phyloP scores from a whole-genome alignment of 2,888 invertebrate genomes.

The Caenorhabditis sp. region DNA sequence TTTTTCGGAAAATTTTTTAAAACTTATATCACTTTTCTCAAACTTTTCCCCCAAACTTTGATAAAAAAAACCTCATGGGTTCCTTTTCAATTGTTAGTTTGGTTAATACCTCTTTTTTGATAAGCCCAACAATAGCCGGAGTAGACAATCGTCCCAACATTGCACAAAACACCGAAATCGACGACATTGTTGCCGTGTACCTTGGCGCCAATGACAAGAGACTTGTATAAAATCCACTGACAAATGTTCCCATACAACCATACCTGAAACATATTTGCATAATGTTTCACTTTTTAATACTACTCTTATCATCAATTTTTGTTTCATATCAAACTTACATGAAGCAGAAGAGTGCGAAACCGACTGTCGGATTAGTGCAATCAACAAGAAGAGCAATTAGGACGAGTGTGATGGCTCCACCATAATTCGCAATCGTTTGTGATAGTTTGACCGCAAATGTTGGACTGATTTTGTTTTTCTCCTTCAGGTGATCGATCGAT shows the following conservation, averaged over 20 bases:
- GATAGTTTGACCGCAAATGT: conserved; percentile 51
- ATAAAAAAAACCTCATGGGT: too few relatives aligned
- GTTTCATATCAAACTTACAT: conserved; percentile 28
- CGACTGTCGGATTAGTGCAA: conserved; percentile 50
- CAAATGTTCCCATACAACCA: conserved; percentile 43
- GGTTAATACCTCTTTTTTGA: conserved; percentile 49
- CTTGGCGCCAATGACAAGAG: conserved; percentile 57
- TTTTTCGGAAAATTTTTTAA: too few relatives aligned
- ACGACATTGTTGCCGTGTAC: conserved; percentile 58
- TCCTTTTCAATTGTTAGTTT: too few relatives aligned
- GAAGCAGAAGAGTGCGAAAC: conserved; percentile 48
- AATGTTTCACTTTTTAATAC: not conserved
- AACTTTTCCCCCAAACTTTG: too few relatives aligned
- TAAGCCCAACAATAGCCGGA: conserved; percentile 47
- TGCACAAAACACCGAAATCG: conserved; percentile 55
- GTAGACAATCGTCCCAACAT: conserved; percentile 49
- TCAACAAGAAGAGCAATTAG: conserved; percentile 54
- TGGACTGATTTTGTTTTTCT: conserved; percentile 39
- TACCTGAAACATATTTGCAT: conserved; percentile 19
- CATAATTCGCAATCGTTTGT: conserved; percentile 50
- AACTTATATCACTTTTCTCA: too few relatives aligned
- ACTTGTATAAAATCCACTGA: conserved; percentile 58
- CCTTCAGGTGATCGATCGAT: conserved; percentile 50
- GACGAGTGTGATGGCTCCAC: conserved; percentile 39
- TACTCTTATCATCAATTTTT: not conserved